Percentiles rank a stretch among this genome's conserved stretches.
These are phyloP conservation scores for Lycophotia porphyrea DNA, from an alignment of 2,888 invertebrate genomes.

Conservation along the genomic window DNA sequence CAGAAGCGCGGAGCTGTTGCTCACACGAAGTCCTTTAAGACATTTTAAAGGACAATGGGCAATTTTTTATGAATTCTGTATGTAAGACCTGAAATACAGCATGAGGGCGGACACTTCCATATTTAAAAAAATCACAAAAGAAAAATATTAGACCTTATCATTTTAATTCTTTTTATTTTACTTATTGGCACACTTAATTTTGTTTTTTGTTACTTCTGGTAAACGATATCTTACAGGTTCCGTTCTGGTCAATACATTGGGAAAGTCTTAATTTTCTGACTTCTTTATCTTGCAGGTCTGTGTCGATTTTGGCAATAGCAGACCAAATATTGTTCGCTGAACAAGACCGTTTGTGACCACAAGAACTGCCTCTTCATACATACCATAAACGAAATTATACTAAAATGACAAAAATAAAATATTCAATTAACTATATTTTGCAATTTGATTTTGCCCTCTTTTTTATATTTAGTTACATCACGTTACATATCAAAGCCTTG, in stretches of 20 bases:
- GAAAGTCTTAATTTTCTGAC: too few relatives aligned
- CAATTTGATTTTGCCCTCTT: constrained; percentile 6
- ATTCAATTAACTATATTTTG: not conserved
- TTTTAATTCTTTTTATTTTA: too few relatives aligned
- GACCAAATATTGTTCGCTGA: not conserved
- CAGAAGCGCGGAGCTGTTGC: too few relatives aligned
- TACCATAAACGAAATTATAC: constrained; percentile 1
- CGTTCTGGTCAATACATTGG: too few relatives aligned
- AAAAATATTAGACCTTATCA: too few relatives aligned
- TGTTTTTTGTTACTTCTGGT: too few relatives aligned
- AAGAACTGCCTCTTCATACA: not conserved
- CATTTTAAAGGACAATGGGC: not conserved
- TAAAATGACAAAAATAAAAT: not conserved
- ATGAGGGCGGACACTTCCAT: not conserved
- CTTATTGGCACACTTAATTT: too few relatives aligned
- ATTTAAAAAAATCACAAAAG: too few relatives aligned
- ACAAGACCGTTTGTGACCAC: not conserved
- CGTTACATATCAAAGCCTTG: not conserved
- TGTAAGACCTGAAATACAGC: not conserved
- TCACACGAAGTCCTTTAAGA: not conserved
- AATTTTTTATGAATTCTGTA: not conserved
- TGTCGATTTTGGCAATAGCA: not conserved
- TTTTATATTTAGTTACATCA: constrained; percentile 4
- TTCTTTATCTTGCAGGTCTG: too few relatives aligned
- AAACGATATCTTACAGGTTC: too few relatives aligned